phyloP scores from a whole-genome alignment of 2,888 invertebrate species.

The Lordiphosa fenestrarum region DNA sequence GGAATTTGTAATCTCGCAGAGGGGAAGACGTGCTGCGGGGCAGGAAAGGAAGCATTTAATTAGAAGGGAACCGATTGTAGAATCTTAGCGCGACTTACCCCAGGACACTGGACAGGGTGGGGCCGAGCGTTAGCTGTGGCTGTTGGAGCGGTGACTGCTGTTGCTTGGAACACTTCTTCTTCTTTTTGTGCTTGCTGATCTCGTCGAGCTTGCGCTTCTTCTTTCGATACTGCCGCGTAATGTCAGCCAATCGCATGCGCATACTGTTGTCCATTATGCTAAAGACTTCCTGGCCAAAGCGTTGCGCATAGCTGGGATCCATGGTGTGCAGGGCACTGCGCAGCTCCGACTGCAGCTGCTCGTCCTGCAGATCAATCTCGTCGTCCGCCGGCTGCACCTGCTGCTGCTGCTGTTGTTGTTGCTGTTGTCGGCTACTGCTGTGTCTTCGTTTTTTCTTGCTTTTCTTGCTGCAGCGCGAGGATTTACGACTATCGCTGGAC shows the following conservation, averaged over 20 bases:
- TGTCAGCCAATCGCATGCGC: conserved; percentile 89
- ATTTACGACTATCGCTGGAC: conserved; percentile 59
- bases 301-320: conserved; percentile 67
- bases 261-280: conserved; percentile 90
- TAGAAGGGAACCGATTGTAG: background rate
- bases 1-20: conserved; percentile 74
- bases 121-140: conserved; percentile 52
- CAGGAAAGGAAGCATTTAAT: too few species aligned
- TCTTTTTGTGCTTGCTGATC: conserved; percentile 81
- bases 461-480: conserved; percentile 77
- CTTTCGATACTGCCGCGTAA: conserved; percentile 90
- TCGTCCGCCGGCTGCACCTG: conserved; percentile 44
- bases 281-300: conserved; percentile 82
- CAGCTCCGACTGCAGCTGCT: conserved; percentile 70
- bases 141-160: conserved; percentile 42
- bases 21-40: conserved; percentile 60
- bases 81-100: conserved; percentile 38
- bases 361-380: conserved; percentile 69
- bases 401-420: conserved; percentile 42
- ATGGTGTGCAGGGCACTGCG: conserved; percentile 68
- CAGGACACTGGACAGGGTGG: conserved; percentile 53
- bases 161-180: conserved; percentile 71
- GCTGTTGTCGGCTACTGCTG: conserved; percentile 52
- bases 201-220: conserved; percentile 91
- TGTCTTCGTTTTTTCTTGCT: conserved; percentile 79